A percentile compares a stretch with the other conserved stretches of the same genome.
These are phyloP conservation scores for Urocitellus parryii DNA, from an alignment of 2,113 vertebrate species.

Conservation along the genomic window DNA sequence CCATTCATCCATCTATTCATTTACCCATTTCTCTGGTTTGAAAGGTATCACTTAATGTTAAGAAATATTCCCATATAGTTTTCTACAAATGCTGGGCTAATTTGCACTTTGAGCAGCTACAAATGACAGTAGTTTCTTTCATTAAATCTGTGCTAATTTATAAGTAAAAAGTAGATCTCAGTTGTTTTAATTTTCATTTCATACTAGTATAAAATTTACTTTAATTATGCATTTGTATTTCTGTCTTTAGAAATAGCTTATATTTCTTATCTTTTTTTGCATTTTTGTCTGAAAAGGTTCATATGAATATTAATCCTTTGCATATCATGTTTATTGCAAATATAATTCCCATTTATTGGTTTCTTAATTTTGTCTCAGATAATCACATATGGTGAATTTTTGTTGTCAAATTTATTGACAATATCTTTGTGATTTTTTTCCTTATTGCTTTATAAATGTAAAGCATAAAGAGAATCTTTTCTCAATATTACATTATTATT, in stretches of 20 bases:
- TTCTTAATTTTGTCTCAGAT: constrained; percentile 9
- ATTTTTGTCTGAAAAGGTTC: background rate
- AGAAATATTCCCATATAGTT: background rate
- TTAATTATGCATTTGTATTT: background rate
- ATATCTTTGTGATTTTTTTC: background rate
- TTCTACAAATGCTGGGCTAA: background rate
- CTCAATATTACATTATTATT: background rate
- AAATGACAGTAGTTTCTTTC: background rate
- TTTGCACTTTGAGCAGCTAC: background rate
- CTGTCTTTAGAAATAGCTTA: background rate
- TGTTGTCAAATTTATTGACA: background rate
- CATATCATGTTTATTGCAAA: background rate
- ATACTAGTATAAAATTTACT: background rate
- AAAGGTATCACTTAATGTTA: background rate
- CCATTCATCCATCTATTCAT: background rate
- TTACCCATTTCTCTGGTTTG: background rate
- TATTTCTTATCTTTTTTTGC: background rate
- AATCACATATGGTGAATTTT: background rate
- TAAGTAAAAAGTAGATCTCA: background rate
- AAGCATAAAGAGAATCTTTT: background rate
- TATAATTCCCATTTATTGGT: background rate
- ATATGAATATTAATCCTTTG: background rate
- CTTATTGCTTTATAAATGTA: background rate
- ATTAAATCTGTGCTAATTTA: constrained; percentile 52
- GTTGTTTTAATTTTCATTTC: constrained; percentile 32